Evolutionary conservation across 2,113 vertebrate genomes (phyloP).

Genomic region (Bostrychus sinensis): DNA sequence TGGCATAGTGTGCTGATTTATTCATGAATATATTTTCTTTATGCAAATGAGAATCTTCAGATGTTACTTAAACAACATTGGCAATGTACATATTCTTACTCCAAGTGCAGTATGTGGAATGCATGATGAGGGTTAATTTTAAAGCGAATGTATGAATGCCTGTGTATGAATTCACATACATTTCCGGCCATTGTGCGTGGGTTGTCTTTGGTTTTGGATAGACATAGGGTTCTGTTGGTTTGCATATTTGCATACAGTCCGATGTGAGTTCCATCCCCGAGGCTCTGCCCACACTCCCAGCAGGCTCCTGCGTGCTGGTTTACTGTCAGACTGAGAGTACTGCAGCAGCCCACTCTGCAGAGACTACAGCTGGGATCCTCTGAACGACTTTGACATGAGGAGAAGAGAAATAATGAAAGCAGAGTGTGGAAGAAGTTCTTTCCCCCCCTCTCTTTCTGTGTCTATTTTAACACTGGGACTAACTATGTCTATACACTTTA

Average conservation of each 20-base stretch:
- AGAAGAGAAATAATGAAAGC: background rate
- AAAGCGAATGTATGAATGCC: background rate
- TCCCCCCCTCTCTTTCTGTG: background rate
- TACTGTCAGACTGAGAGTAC: background rate
- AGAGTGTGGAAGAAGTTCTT: background rate
- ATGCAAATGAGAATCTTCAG: background rate
- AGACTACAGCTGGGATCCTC: background rate
- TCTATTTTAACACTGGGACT: background rate
- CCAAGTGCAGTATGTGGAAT: background rate
- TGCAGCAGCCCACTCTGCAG: background rate
- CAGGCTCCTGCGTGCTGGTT: background rate
- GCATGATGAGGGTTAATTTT: background rate
- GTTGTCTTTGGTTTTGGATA: background rate
- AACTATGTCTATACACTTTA: slow-evolving; percentile 3
- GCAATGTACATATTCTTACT: background rate
- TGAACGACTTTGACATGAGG: background rate
- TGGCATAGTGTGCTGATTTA: background rate
- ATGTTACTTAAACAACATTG: too few species aligned
- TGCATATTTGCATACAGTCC: slow-evolving; percentile 5
- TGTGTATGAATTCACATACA: background rate
- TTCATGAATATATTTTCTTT: background rate
- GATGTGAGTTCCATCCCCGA: background rate
- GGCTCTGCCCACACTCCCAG: slow-evolving; percentile 6
- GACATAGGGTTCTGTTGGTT: background rate
- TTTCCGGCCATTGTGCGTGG: background rate